These are phyloP conservation scores for Halocynthia aurantium DNA, from an alignment of 23 tunicate species.

Conservation along the genomic window DNA sequence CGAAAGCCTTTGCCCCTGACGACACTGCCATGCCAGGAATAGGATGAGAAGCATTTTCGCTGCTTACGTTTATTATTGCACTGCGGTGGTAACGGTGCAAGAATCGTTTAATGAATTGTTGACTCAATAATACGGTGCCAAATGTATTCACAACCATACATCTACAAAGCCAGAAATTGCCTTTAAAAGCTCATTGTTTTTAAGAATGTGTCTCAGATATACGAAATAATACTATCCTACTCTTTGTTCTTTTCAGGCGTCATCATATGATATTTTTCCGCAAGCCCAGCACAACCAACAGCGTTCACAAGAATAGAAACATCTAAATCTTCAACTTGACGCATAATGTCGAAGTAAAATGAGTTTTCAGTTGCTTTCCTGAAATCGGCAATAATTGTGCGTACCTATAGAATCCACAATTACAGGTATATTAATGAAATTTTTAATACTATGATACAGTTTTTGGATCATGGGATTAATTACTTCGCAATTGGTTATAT, in stretches of 20 bases:
- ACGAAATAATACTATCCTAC: conserved; percentile 32
- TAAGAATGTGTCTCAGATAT: not conserved
- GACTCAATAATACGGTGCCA: conserved; percentile 70
- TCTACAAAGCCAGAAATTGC: conserved; percentile 18
- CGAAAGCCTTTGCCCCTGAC: conserved; percentile 83
- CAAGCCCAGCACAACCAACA: conserved; percentile 73
- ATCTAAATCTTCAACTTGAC: conserved; percentile 88
- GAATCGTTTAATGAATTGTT: conserved; percentile 68
- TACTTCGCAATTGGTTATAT: too few species aligned
- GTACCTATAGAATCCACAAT: conserved; percentile 33
- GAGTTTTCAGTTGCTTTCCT: conserved; percentile 43
- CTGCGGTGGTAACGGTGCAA: conserved; percentile 82
- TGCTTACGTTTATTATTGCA: conserved; percentile 77
- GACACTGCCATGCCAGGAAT: conserved; percentile 97
- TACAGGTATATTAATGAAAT: too few species aligned
- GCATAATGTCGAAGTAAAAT: conserved; percentile 64
- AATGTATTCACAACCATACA: conserved; percentile 85
- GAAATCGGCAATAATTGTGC: conserved; percentile 74
- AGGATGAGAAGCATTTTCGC: conserved; percentile 88
- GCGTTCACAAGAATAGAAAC: conserved; percentile 81
- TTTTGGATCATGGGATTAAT: too few species aligned
- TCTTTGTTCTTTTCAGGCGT: conserved; percentile 61
- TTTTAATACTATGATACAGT: too few species aligned
- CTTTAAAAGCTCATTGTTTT: not conserved
- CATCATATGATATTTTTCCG: conserved; percentile 71